Conservation (phyloP, 2,888 invertebrate species). For the Quadroppia sp. region DNA sequence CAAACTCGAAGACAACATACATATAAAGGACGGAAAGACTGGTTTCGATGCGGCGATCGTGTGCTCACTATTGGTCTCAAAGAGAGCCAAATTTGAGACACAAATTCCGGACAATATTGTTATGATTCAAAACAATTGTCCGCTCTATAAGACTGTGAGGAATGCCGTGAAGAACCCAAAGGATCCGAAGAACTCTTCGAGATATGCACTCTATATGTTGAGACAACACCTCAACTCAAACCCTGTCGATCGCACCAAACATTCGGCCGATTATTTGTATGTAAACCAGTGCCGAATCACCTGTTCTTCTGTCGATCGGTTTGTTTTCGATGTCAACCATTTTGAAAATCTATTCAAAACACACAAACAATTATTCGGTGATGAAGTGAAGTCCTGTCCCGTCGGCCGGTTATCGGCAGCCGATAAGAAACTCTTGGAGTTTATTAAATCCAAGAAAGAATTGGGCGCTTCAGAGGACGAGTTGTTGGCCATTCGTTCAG, state of each 20-base stretch:
- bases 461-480: slow-evolving; percentile 31
- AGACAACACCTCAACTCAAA: slow-evolving; percentile 40
- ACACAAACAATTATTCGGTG: not conserved
- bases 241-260: slow-evolving; percentile 24
- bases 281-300: slow-evolving; percentile 44
- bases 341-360: slow-evolving; percentile 14
- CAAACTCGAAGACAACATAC: not conserved
- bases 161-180: not conserved
- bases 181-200: slow-evolving; percentile 42
- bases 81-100: slow-evolving; percentile 10
- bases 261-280: slow-evolving; percentile 45
- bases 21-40: slow-evolving; percentile 24
- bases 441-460: slow-evolving; percentile 33
- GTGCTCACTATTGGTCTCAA: slow-evolving; percentile 10
- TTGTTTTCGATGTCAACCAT: not conserved
- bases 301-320: slow-evolving; percentile 22
- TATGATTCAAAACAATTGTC: not conserved
- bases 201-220: slow-evolving; percentile 44
- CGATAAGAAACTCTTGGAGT: not conserved
- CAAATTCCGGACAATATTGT: slow-evolving; percentile 40
- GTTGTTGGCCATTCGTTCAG: not conserved
- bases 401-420: not conserved
- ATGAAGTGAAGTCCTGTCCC: not conserved
- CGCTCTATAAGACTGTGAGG: not conserved
- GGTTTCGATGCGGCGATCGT: slow-evolving; percentile 23